A percentile compares a stretch with the other conserved stretches of the same genome.
These are phyloP conservation scores for Pocillopora meandrina DNA, from an alignment of 92 coral and sea anemone species.

Conservation along the genomic window DNA sequence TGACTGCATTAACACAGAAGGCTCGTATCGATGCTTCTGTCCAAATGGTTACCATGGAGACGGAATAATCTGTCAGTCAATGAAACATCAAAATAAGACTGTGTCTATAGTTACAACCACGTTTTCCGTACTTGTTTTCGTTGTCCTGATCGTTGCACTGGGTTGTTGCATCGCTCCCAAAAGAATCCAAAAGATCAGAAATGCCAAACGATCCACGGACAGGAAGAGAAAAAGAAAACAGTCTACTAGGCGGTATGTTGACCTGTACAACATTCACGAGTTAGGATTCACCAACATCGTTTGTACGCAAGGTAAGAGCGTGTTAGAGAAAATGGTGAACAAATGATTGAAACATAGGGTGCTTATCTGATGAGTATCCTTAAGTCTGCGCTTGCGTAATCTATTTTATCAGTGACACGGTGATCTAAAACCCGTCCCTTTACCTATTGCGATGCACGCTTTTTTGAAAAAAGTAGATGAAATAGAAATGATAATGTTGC, in stretches of 20 bases:
- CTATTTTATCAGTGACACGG: too few species aligned
- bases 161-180: conserved; percentile 7
- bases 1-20: conserved; percentile 34
- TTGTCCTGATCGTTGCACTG: background rate
- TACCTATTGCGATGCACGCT: too few species aligned
- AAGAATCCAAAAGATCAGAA: background rate
- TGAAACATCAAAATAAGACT: background rate
- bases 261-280: conserved; percentile 23
- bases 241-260: conserved; percentile 29
- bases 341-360: background rate
- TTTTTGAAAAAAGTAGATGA: too few species aligned
- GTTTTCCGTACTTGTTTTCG: background rate
- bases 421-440: too few species aligned
- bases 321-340: background rate
- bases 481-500: too few species aligned
- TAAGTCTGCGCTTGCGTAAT: too few species aligned
- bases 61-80: conserved; percentile 32
- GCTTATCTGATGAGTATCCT: too few species aligned
- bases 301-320: conserved; percentile 16
- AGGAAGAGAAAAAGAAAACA: conserved; percentile 18
- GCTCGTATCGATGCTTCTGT: conserved; percentile 41
- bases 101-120: conserved; percentile 12
- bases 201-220: background rate
- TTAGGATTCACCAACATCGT: conserved; percentile 13
- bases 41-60: conserved; percentile 41